Evolutionary conservation across 2,888 invertebrate species (phyloP).

Genomic region (Cerceris rybyensis): DNA sequence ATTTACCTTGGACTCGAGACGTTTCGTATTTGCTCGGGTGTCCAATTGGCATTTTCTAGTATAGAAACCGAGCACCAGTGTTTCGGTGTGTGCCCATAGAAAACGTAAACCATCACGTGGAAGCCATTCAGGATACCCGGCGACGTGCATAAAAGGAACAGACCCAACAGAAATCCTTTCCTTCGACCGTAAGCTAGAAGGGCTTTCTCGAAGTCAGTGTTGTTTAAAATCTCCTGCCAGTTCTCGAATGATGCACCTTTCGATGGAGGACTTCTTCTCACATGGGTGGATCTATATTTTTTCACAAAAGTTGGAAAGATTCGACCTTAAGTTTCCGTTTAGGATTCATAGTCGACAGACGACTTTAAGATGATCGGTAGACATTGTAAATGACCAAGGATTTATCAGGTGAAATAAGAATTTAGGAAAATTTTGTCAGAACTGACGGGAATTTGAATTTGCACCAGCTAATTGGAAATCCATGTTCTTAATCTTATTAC

Average conservation of each 20-base stretch:
- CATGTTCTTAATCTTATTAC: too few species aligned
- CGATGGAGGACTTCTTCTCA: neutral
- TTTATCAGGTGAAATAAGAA: too few species aligned
- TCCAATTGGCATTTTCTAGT: conserved; percentile 46
- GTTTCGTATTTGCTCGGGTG: conserved; percentile 43
- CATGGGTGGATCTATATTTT: too few species aligned
- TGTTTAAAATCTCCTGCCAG: neutral
- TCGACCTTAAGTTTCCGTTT: too few species aligned
- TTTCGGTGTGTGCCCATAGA: conserved; percentile 77
- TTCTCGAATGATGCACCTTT: neutral
- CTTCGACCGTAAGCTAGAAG: conserved; percentile 14
- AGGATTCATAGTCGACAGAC: too few species aligned
- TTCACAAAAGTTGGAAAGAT: too few species aligned
- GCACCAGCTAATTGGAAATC: too few species aligned
- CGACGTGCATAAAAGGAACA: conserved; percentile 72
- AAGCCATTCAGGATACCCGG: conserved; percentile 83
- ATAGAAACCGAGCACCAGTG: conserved; percentile 34
- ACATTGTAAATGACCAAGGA: too few species aligned
- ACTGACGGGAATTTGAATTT: too few species aligned
- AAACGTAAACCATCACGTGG: conserved; percentile 83
- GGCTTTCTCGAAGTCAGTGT: conserved; percentile 13
- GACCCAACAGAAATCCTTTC: conserved; percentile 34
- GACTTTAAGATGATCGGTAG: too few species aligned
- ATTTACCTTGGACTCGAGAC: conserved; percentile 44
- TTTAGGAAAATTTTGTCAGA: too few species aligned